Conservation (phyloP, 92 coral and sea anemone genomes). For the Siderastrea siderea region DNA sequence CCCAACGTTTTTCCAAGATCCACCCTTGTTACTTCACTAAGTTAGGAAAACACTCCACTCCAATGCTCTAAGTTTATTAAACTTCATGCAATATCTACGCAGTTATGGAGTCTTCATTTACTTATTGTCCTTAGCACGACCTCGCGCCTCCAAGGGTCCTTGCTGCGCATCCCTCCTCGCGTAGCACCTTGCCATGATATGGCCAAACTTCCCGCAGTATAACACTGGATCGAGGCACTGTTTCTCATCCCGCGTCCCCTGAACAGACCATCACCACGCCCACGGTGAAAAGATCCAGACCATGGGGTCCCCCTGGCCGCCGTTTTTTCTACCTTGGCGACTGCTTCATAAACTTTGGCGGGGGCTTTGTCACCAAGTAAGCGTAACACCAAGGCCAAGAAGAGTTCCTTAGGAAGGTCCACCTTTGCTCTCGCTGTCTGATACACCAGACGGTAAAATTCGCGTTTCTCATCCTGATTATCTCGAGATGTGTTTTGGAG, state of each 20-base stretch:
- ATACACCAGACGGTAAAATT: constrained; percentile 47
- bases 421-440: constrained; percentile 43
- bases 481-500: constrained; percentile 53
- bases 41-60: too few species aligned
- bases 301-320: background rate
- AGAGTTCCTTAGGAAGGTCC: constrained; percentile 51
- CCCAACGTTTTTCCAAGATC: too few species aligned
- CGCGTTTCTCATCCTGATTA: constrained; percentile 44
- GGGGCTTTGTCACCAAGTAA: constrained; percentile 38
- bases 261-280: background rate
- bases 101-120: too few species aligned
- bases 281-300: background rate
- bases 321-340: constrained; percentile 41
- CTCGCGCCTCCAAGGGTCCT: too few species aligned
- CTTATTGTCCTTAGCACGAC: too few species aligned
- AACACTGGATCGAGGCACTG: background rate
- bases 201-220: too few species aligned
- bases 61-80: too few species aligned
- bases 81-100: too few species aligned
- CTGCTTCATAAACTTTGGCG: constrained; percentile 23
- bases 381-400: constrained; percentile 42
- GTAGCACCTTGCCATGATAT: too few species aligned
- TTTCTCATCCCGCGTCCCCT: background rate
- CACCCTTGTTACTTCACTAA: too few species aligned
- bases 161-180: too few species aligned